Base-by-base conservation (phyloP, 2,113 vertebrate genomes). In the Gambusia holbrooki region DNA sequence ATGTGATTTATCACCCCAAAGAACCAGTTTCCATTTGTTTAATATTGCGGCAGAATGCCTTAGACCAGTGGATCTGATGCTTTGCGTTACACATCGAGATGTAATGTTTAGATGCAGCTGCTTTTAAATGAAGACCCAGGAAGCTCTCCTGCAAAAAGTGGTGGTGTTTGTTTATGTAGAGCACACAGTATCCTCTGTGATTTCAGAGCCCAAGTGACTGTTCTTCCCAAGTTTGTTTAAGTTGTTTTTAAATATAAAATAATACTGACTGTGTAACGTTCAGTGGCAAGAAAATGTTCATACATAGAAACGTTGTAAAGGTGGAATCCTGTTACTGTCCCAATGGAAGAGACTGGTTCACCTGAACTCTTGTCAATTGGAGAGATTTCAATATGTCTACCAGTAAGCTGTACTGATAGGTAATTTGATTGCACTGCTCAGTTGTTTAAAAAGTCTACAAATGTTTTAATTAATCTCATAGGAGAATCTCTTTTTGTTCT, bases 401-500 rank as follows among this genome's bases (percentile, higher is more conserved):
- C 22, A 58, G 19, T n/a, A 58, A 22, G 1, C 17, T 58, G 51
- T 58, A 58, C 51, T 58, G 51, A 58, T 51, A 3, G 3, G 3
- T 30, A 22, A 51, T 22, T 19, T 58, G 51, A 58, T 58, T 22
- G n/a, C 25, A 10, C 22, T 25, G 22, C 19, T n/a, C 19, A 37
- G 6, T 22, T 14, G 10, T 51, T 13, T 22, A 11, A 22, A 27
- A n/a, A 35, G 2, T 30, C 17, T 33, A 12, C 22, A 25, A 8
- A 8, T 11, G 60, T 12, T 28, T 11, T 37, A 37, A 5, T 37
- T 13, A 3, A 10, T 37, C 63, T 22, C 32, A 51, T 2, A 14
- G 25, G 7, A 62, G 35, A 33, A 58, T 79, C 19, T 14, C 6
- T 1, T 45, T 80, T 0, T 84, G 25, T 69, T 73, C 77, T 68